Evolutionary conservation across 2,888 invertebrate genomes (phyloP).

Genomic region (Arrhopalites spinosus): DNA sequence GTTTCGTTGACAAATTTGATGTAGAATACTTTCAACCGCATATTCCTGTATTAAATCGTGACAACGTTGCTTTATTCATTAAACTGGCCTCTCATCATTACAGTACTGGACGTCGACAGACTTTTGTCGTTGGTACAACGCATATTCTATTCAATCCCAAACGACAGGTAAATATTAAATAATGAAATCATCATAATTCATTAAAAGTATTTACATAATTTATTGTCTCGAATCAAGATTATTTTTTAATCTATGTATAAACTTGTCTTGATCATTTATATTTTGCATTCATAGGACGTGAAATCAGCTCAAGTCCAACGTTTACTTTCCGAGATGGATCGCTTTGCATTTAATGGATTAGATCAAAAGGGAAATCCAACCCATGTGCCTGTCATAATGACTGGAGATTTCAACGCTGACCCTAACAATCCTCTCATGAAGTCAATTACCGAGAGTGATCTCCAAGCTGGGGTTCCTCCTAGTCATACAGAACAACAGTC

Average conservation of each 20-base stretch:
- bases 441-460: slow-evolving; percentile 69
- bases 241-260: too few species aligned
- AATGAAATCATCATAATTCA: neutral
- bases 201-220: neutral
- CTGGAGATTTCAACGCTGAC: slow-evolving; percentile 90
- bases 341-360: slow-evolving; percentile 67
- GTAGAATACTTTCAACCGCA: slow-evolving; percentile 72
- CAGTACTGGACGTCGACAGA: slow-evolving; percentile 59
- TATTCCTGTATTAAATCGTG: slow-evolving; percentile 74
- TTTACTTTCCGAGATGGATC: slow-evolving; percentile 82
- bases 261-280: too few species aligned
- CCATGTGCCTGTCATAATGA: slow-evolving; percentile 79
- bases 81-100: slow-evolving; percentile 65
- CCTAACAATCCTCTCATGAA: slow-evolving; percentile 74
- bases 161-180: slow-evolving; percentile 62
- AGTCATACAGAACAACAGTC: too few species aligned
- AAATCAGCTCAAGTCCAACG: slow-evolving; percentile 85
- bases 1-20: slow-evolving; percentile 67
- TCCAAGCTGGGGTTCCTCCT: slow-evolving; percentile 59
- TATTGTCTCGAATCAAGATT: too few species aligned
- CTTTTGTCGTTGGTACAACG: slow-evolving; percentile 85
- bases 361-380: slow-evolving; percentile 58
- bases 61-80: slow-evolving; percentile 84
- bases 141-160: slow-evolving; percentile 92
- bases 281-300: slow-evolving; percentile 69